Evolutionary conservation across 2,797 vertebrate species (phyloP), one percentile per base, ranked within the genome.

Genomic region (Sebastes kiyomatsui): DNA sequence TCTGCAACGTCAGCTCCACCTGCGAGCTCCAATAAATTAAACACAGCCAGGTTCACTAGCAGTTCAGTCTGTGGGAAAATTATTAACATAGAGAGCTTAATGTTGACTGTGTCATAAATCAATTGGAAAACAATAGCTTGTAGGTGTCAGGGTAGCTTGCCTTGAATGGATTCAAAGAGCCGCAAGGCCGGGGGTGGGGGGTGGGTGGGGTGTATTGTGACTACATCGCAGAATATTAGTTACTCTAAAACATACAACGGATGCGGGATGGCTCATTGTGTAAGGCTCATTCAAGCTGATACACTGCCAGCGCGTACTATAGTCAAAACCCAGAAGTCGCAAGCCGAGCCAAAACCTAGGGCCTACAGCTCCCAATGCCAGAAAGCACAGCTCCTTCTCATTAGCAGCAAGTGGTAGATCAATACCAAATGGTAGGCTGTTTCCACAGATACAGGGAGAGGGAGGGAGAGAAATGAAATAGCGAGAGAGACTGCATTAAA

Each of bases 401-500:
- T 95, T 94, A 94, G 93, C 81, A 84, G 90, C 75, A 75, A 90
- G 79, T 76, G 84, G 90, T 52, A 65, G 92, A 95, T 96, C 95
- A 85, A 96, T 95, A 94, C 85, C 89, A 92, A 94, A 95, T 92
- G 89, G 90, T 85, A 72, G 86, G 88, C 88, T 89, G 90, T 84
- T 94, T 95, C 91, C 86, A 93, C 86, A 86, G 86, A 94, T 81
- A 85, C 78, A 78, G 75, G 66, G 71, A 38, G 78, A 71, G 81
- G n/a, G 68, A 61, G 76, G 60, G 80, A 70, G 73, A 78, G 72
- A 76, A 84, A 89, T 86, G 87, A 89, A 81, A 70, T 84, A 86
- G 82, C 30, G 64, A 90, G 92, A 88, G 92, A 85, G 93, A 93
- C 92, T 87, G 85, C 94, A 96, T 96, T 96, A 96, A 96, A 95